Conservation (phyloP, 1,140 invertebrate species). For the Muscidifurax raptorellus region DNA sequence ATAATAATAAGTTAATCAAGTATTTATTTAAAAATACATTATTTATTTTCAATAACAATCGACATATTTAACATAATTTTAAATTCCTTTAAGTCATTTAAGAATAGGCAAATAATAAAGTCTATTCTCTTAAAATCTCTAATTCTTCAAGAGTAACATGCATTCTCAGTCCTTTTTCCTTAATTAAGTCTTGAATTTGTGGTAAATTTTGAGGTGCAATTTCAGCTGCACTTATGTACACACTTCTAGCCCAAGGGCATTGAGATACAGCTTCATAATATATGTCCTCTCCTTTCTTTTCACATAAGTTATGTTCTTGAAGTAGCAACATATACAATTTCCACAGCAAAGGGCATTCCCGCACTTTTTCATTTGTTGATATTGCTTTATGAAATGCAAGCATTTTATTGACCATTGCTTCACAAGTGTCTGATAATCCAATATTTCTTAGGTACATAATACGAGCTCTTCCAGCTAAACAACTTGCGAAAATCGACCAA, state of each 20-base stretch:
- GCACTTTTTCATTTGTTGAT: conserved; percentile 65
- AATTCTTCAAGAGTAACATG: conserved; percentile 84
- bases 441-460: conserved; percentile 59
- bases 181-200: conserved; percentile 82
- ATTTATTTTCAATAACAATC: not conserved
- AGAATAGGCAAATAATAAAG: not conserved
- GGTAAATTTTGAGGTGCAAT: conserved; percentile 74
- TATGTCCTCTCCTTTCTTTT: conserved; percentile 70
- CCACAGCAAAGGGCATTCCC: conserved; percentile 77
- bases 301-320: conserved; percentile 68
- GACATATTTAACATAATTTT: conserved; percentile 3
- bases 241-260: conserved; percentile 81
- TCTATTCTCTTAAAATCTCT: conserved; percentile 77
- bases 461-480: conserved; percentile 65
- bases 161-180: conserved; percentile 82
- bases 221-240: conserved; percentile 74
- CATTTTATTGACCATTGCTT: conserved; percentile 68
- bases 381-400: conserved; percentile 66
- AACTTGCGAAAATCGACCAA: conserved; percentile 66
- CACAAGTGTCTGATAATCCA: conserved; percentile 57
- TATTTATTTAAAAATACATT: conserved; percentile 17
- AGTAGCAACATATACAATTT: conserved; percentile 77
- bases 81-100: not conserved
- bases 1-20: not conserved
- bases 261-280: conserved; percentile 72